Percentiles rank a stretch among this genome's conserved stretches.
phyloP scores from a whole-genome alignment of 2,113 vertebrate species.

The Microcebus murinus region DNA sequence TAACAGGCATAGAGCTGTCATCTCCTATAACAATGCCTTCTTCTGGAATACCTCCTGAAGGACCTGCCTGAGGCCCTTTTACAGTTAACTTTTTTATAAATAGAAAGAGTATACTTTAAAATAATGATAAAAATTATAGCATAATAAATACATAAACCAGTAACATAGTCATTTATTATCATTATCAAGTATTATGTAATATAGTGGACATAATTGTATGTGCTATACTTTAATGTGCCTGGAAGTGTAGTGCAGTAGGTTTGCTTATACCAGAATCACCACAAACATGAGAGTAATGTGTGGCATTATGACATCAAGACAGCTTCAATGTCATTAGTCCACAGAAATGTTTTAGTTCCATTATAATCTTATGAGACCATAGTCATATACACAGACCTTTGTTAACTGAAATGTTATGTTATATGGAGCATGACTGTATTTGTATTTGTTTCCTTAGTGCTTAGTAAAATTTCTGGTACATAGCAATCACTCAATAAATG shows the following conservation, averaged over 20 bases:
- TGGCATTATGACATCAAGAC: neutral
- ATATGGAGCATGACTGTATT: neutral
- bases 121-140: too few relatives aligned
- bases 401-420: neutral
- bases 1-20: too few relatives aligned
- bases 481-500: neutral
- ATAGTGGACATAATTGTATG: neutral
- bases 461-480: neutral
- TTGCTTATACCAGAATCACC: neutral
- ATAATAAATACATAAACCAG: too few relatives aligned
- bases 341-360: neutral
- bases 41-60: too few relatives aligned
- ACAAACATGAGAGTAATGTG: neutral
- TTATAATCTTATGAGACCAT: neutral
- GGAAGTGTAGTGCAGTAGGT: neutral
- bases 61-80: too few relatives aligned
- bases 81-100: too few relatives aligned
- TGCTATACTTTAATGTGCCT: neutral
- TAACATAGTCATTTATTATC: too few relatives aligned
- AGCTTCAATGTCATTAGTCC: neutral
- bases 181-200: neutral
- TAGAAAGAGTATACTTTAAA: too few relatives aligned
- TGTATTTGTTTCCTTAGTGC: neutral
- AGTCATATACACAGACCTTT: neutral
- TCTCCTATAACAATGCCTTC: too few relatives aligned